These are phyloP conservation scores for Propithecus deckenii DNA, from an alignment of 2,797 vertebrate species.

Conservation along the genomic window DNA sequence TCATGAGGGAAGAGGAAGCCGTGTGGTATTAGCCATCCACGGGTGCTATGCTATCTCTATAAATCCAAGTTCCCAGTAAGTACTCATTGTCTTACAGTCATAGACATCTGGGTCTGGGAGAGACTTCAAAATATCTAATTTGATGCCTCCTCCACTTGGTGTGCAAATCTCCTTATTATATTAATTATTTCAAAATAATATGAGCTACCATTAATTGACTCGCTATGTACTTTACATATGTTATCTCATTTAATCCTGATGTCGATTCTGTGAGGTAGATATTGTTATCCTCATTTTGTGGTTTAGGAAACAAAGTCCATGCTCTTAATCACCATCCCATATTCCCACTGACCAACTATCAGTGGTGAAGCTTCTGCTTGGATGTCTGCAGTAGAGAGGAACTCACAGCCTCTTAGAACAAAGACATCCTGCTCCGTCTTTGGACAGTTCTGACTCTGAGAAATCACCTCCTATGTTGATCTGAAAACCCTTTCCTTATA, in stretches of 20 bases:
- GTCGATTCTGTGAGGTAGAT: neutral
- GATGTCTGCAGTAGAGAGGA: neutral
- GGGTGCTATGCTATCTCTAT: neutral
- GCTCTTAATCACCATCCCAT: neutral
- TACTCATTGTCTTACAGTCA: neutral
- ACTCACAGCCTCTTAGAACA: neutral
- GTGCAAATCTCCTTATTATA: conserved; percentile 10
- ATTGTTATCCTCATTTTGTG: neutral
- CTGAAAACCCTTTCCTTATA: neutral
- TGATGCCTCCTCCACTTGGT: neutral
- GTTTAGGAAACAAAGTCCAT: neutral
- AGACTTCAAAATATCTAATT: neutral
- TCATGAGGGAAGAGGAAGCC: neutral
- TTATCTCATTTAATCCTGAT: neutral
- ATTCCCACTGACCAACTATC: neutral
- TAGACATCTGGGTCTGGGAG: neutral
- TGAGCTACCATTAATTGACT: neutral
- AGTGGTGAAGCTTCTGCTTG: neutral
- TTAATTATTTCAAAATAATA: conserved; percentile 50
- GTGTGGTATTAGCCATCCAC: neutral
- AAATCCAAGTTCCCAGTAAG: neutral
- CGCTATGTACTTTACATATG: neutral
- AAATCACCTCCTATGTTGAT: neutral
- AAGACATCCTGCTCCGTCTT: neutral
- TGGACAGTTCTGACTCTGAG: neutral